Evolutionary conservation across 2,888 invertebrate genomes (phyloP), one percentile per base, ranked within the genome.

Genomic region (Dendrolimus pini): DNA sequence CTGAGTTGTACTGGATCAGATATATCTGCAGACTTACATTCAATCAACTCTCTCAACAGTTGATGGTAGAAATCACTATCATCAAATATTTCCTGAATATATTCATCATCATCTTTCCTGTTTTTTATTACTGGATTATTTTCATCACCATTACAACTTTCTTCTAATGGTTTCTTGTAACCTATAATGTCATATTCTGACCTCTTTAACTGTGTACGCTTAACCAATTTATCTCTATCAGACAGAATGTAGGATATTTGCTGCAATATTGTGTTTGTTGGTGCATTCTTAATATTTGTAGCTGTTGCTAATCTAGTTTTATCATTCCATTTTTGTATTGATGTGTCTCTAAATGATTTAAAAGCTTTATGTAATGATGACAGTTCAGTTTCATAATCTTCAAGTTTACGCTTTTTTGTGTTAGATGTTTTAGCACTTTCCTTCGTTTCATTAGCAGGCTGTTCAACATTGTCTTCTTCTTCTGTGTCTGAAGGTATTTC

Each of bases 21-120:
- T 9, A 96, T 92, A 71, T 95, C 94, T 3, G 95, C 93, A 0
- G 97, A 95, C 83, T 98, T 98, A 65, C 95, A 94, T 79, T 99
- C 98, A 63, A 99, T 98, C 53, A 99, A 88, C 80, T 99, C 98
- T 63, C 97, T 91, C 54, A 99, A 86, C 58, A 98, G 90, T 72
- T 98, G 97, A 82, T 98, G 98, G 83, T 99, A 99, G 81, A 99
- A 99, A 78, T 99, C 99, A 71, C 96, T 96, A 76, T 99, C 99
- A 80, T 99, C 98, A 86, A 97, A 99, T 71, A 99, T 96, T 85
- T 99, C 96, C 0, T 91, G 73, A 72, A 96, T 94, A 64, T 94
- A 93, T 67, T 94, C 93, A 66, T 93, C 93, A 60, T 85, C 75
- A 56, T 89, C 84, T 65, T 83, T 83, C n/a, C 85, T 73, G 56